A percentile compares a stretch with the other conserved stretches of the same genome.
Evolutionary conservation across 2,797 vertebrate species (phyloP).

Genomic region (Chrysocyon brachyurus): DNA sequence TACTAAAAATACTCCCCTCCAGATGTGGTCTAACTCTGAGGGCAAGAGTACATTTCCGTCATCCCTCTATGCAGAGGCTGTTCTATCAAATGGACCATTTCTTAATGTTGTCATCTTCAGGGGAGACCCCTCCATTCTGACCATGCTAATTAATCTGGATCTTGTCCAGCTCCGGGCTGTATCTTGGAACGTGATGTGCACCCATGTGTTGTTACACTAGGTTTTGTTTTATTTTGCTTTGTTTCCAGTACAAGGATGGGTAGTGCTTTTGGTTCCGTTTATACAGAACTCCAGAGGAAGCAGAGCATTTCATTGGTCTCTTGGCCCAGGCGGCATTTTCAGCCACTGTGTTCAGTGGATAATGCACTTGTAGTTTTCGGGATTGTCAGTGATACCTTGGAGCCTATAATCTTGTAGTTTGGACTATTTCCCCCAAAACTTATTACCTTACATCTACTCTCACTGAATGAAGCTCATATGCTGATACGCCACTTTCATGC

Average conservation of each 20-base stretch:
- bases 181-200: not conserved
- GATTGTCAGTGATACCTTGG: not conserved
- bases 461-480: not conserved
- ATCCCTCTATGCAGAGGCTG: not conserved
- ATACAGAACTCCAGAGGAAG: not conserved
- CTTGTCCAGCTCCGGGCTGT: not conserved
- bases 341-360: not conserved
- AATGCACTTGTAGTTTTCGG: not conserved
- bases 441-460: slow-evolving; percentile 38
- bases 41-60: not conserved
- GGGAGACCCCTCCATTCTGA: not conserved
- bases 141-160: not conserved
- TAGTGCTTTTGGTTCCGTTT: not conserved
- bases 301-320: not conserved
- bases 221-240: not conserved
- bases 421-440: slow-evolving; percentile 51
- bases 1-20: not conserved
- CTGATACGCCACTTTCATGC: slow-evolving; percentile 35
- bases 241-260: not conserved
- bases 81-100: not conserved
- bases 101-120: not conserved
- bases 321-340: not conserved
- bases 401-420: slow-evolving; percentile 49
- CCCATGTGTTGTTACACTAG: not conserved
- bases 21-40: not conserved